phyloP scores from a whole-genome alignment of 2,797 vertebrate species.

The Todus mexicanus region DNA sequence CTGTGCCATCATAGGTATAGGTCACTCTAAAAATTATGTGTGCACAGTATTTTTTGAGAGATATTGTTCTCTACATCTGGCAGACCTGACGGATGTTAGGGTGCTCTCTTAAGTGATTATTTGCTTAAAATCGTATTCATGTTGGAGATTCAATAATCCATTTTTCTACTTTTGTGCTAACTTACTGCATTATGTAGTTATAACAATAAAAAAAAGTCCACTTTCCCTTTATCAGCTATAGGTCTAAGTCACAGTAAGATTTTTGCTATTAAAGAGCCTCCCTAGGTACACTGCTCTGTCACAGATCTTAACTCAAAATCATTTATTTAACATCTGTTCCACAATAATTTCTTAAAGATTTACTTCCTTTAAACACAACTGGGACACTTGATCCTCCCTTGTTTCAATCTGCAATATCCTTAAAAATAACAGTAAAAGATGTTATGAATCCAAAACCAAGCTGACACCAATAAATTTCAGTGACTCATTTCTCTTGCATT shows the following conservation, averaged over 20 bases:
- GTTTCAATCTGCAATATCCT: constrained; percentile 70
- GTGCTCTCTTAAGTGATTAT: not conserved
- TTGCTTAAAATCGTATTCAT: not conserved
- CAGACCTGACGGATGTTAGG: not conserved
- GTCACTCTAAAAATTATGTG: not conserved
- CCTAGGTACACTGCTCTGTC: constrained; percentile 8
- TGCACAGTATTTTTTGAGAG: not conserved
- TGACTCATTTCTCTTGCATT: constrained; percentile 62
- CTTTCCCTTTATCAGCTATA: constrained; percentile 7
- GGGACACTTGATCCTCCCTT: constrained; percentile 70
- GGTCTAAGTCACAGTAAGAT: constrained; percentile 15
- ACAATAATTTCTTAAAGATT: constrained; percentile 72
- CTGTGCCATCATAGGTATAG: not conserved
- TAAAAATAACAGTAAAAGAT: constrained; percentile 72
- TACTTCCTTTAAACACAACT: constrained; percentile 68
- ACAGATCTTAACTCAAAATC: constrained; percentile 62
- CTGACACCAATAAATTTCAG: constrained; percentile 72
- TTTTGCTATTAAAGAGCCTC: constrained; percentile 41
- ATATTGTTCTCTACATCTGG: not conserved
- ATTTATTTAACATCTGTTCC: constrained; percentile 70
- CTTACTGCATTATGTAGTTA: not conserved
- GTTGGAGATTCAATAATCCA: not conserved
- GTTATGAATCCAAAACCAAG: constrained; percentile 65
- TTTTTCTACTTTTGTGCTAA: constrained; percentile 3
- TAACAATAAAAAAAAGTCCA: not conserved